Evolutionary conservation across 1,140 invertebrate species (phyloP).

Genomic region (Leptinotarsa texana): DNA sequence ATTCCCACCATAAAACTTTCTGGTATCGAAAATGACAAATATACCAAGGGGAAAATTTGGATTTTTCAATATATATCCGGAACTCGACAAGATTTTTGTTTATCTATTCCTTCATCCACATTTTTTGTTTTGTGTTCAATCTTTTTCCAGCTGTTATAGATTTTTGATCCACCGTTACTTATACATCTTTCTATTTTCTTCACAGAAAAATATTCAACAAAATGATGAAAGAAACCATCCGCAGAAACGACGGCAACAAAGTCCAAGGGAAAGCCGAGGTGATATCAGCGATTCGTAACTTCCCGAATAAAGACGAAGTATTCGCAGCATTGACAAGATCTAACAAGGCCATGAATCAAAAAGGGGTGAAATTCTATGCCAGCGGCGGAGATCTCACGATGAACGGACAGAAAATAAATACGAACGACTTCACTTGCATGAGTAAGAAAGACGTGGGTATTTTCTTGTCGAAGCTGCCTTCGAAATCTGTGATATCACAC

Average conservation of each 20-base stretch:
- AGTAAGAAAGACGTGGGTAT: constrained; percentile 30
- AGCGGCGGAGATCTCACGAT: constrained; percentile 42
- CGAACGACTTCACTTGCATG: constrained; percentile 41
- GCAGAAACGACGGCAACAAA: constrained; percentile 36
- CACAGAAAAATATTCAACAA: constrained; percentile 50
- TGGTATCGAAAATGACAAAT: too few relatives aligned
- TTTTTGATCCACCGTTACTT: too few relatives aligned
- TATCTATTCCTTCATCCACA: too few relatives aligned
- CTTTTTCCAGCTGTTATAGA: too few relatives aligned
- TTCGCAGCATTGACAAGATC: constrained; percentile 47
- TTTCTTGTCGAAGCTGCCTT: constrained; percentile 34
- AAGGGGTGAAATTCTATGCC: constrained; percentile 44
- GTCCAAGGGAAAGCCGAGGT: constrained; percentile 46
- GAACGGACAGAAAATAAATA: constrained; percentile 45
- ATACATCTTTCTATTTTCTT: constrained; percentile 8
- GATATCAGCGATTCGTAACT: constrained; percentile 47
- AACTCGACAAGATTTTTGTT: too few relatives aligned
- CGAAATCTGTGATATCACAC: constrained; percentile 15
- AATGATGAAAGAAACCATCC: constrained; percentile 45
- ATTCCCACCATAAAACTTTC: too few relatives aligned
- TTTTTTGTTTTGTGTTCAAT: too few relatives aligned
- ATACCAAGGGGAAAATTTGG: too few relatives aligned
- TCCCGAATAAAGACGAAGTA: constrained; percentile 47
- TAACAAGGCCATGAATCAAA: constrained; percentile 46
- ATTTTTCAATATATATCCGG: too few relatives aligned